Percentiles rank a stretch among this genome's conserved stretches.
Evolutionary conservation across 2,797 vertebrate species (phyloP).

Genomic region (Lagodon rhomboides): DNA sequence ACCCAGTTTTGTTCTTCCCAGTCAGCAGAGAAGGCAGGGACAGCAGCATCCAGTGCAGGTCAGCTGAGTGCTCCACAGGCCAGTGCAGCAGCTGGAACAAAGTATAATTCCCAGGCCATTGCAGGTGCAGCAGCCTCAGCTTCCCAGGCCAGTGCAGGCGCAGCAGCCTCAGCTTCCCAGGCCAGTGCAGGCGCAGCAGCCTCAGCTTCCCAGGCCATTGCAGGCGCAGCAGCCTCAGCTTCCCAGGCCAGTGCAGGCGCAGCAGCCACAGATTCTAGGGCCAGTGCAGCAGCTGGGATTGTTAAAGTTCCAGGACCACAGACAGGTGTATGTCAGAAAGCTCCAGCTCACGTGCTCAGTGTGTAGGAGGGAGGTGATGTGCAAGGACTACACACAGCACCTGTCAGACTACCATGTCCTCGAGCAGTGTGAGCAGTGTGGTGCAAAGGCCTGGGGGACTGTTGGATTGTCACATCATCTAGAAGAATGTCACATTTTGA

Average conservation of each 20-base stretch:
- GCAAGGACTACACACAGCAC: neutral
- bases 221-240: too few relatives aligned
- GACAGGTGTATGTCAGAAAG: neutral
- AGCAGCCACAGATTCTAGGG: neutral
- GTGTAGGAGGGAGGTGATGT: neutral
- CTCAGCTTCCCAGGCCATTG: neutral
- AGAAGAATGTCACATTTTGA: neutral
- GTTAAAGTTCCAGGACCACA: neutral
- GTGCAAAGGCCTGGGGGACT: neutral
- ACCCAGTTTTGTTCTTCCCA: neutral
- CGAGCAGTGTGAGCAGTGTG: conserved; percentile 4
- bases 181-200: too few relatives aligned
- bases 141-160: too few relatives aligned
- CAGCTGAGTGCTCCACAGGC: too few relatives aligned
- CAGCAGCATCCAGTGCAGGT: neutral
- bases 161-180: too few relatives aligned
- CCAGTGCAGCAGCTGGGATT: neutral
- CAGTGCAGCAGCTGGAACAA: too few relatives aligned
- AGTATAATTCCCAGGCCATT: too few relatives aligned
- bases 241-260: neutral
- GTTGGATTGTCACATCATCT: neutral
- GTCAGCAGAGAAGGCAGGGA: neutral
- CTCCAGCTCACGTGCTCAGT: neutral
- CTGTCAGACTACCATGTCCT: neutral
- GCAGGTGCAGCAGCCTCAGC: too few relatives aligned